Percentiles rank a stretch among this genome's conserved stretches.
phyloP scores from a whole-genome alignment of 2,797 vertebrate species.

The Eidolon dupreanum region DNA sequence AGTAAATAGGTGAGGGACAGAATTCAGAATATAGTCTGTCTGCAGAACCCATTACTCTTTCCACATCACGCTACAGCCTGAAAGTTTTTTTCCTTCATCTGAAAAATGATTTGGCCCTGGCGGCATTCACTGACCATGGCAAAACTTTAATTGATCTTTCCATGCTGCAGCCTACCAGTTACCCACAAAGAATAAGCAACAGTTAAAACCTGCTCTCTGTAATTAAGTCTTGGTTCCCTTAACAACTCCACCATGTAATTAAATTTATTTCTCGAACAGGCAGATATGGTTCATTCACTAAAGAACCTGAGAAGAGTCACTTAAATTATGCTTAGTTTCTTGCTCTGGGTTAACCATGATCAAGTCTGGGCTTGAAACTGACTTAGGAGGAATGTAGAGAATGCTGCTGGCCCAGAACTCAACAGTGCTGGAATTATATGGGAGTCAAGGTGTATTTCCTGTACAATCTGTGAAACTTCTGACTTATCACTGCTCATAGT shows the following conservation, averaged over 20 bases:
- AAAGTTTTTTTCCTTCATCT: background rate
- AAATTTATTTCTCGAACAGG: conserved; percentile 50
- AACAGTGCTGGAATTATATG: background rate
- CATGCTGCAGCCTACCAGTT: background rate
- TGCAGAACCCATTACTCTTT: conserved; percentile 56
- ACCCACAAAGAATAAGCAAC: conserved; percentile 46
- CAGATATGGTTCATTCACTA: conserved; percentile 53
- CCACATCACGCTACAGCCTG: background rate
- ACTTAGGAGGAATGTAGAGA: conserved; percentile 53
- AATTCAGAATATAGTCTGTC: conserved; percentile 17
- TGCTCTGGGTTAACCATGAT: conserved; percentile 21
- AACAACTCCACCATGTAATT: conserved; percentile 71
- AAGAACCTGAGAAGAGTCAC: conserved; percentile 56
- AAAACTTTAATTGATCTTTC: conserved; percentile 63
- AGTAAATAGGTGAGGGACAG: conserved; percentile 22
- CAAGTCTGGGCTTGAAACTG: conserved; percentile 27
- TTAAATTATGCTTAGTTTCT: conserved; percentile 31
- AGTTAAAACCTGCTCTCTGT: conserved; percentile 53
- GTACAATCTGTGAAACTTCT: background rate
- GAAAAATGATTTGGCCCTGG: conserved; percentile 45
- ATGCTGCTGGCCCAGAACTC: conserved; percentile 43
- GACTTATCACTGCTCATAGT: background rate
- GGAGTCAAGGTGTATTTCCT: conserved; percentile 4
- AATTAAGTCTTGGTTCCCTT: conserved; percentile 60
- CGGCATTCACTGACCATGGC: conserved; percentile 43